Evolutionary conservation across 2,888 invertebrate genomes (phyloP).

Genomic region (Alentia gelatinosa): DNA sequence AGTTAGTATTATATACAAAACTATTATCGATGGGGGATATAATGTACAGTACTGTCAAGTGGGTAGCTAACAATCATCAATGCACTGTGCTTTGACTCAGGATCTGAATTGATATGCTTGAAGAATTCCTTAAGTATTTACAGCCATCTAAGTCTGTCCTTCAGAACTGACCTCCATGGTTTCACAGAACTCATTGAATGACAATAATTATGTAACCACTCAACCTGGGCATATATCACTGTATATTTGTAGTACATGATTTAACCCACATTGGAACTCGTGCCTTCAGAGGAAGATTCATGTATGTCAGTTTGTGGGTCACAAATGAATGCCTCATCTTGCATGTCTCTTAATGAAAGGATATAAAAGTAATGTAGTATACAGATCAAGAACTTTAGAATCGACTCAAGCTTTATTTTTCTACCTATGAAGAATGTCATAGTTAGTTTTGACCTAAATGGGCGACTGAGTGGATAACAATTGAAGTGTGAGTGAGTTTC

Average conservation of each 20-base stretch:
- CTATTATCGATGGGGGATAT: too few relatives aligned
- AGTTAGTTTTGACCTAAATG: neutral
- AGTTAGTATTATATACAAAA: too few relatives aligned
- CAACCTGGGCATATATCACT: too few relatives aligned
- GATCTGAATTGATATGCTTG: neutral
- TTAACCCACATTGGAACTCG: too few relatives aligned
- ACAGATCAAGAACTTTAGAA: neutral
- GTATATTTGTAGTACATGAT: too few relatives aligned
- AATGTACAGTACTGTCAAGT: too few relatives aligned
- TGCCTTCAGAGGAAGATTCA: too few relatives aligned
- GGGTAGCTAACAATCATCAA: too few relatives aligned
- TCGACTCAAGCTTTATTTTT: neutral
- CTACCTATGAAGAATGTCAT: neutral
- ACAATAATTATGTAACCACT: too few relatives aligned
- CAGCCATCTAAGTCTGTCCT: too few relatives aligned
- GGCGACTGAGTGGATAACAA: neutral
- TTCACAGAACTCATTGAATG: too few relatives aligned
- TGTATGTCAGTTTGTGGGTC: neutral
- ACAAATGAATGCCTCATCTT: neutral
- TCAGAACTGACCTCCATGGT: too few relatives aligned
- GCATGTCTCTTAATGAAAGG: neutral
- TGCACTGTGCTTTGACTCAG: neutral
- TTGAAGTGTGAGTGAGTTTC: neutral
- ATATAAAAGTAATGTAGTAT: neutral
- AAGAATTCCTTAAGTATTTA: neutral